Conservation (phyloP, 2,797 vertebrate genomes). For the Cynopterus sphinx region DNA sequence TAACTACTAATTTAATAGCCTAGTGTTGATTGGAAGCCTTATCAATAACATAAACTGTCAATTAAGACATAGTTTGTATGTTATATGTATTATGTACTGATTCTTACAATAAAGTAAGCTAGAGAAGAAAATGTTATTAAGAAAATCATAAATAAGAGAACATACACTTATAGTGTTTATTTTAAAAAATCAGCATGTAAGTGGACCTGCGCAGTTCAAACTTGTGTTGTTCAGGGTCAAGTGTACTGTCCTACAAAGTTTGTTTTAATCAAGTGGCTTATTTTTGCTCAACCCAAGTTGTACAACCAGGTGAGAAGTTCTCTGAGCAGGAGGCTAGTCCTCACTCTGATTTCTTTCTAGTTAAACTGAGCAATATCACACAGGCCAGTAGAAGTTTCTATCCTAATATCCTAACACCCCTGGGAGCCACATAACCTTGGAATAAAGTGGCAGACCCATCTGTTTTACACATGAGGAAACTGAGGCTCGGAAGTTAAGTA, state of each 20-base stretch:
- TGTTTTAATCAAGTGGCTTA: not conserved
- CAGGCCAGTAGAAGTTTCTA: not conserved
- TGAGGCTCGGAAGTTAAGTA: not conserved
- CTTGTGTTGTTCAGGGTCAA: not conserved
- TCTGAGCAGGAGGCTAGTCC: not conserved
- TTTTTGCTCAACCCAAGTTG: not conserved
- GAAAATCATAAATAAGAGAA: not conserved
- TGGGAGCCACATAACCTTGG: not conserved
- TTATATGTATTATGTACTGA: not conserved
- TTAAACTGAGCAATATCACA: not conserved
- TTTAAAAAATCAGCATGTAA: not conserved
- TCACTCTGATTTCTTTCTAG: not conserved
- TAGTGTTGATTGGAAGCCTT: not conserved
- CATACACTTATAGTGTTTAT: not conserved
- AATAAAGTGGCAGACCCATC: not conserved
- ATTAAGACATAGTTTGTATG: not conserved
- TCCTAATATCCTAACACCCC: not conserved
- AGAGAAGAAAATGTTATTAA: not conserved
- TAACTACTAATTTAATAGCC: not conserved
- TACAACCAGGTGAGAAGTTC: not conserved
- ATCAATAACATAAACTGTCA: not conserved
- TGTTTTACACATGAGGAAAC: not conserved
- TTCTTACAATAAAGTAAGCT: not conserved
- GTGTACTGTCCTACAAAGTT: not conserved
- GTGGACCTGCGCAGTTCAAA: not conserved